Base-by-base conservation (phyloP, 2,888 invertebrate species). In the Pristionchus japonicus region DNA sequence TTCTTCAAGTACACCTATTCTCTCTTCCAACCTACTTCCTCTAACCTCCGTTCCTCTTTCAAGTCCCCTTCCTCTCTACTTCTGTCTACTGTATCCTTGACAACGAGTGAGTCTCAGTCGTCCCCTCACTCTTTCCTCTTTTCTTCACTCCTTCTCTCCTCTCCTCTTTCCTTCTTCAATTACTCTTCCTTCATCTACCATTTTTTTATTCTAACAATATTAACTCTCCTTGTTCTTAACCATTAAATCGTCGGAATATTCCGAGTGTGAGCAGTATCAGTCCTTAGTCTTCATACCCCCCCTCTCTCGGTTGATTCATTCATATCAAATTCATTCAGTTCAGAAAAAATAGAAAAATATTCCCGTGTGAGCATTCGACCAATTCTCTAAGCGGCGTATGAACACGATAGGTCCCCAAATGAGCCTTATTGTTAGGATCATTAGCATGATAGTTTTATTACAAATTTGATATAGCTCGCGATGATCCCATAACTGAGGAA, bases 41-140 rank as follows among this genome's bases (percentile, higher is more conserved):
- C 64, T 64, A n/a, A 27, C 64, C 31, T 70, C 70, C 70, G 23
- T 17, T 70, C 47, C 57, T 27, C 27, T 82, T 80, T 80, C 61
- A 34, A 47, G 47, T 34, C 57, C 85, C 64, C 85, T 86, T 31
- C 47, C 64, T 84, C 74, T 49, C 80, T 31, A 57, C 34, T 61
- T 52, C 82, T n/a, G 23, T 47, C 23, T 23, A 61, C 83, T 52
- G 84, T 84, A 84, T 52, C 89, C 88, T 85, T 89, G 80, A 86
- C 74, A 61, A 89, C 89, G 82, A 61, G 13, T 43, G 80, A 77
- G 57, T 40, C 64, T 37, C 70, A n/a, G n/a, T n/a, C n/a, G n/a
- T 23, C n/a, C 27, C 77, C 77, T 70, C 87, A 20, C 52, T 23
- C 82, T 67, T 64, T 31, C 80, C 23, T n/a, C n/a, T n/a, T n/a